Evolutionary conservation across 1,140 invertebrate species (phyloP), one percentile per base, ranked within the genome.

Genomic region (Andrena cerasifolii): DNA sequence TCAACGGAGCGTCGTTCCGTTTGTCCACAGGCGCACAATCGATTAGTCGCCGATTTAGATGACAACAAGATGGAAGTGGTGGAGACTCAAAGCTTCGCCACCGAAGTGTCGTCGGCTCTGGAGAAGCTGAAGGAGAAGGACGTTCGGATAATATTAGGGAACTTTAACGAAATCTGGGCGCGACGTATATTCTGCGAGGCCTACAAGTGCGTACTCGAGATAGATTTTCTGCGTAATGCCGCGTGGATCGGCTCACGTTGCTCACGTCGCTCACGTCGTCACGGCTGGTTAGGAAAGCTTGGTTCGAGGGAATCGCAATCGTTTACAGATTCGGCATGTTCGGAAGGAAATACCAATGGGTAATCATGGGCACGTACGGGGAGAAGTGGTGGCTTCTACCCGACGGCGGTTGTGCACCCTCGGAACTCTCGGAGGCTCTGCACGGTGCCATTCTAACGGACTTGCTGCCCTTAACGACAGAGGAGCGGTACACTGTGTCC

Each of bases 161-260:
- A 99, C 92, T 99, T 99, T 90, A 97, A 99, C 91, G 97, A 99
- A 90, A 95, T 95, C 40, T 98, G 98, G 97, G 98, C 98, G 0
- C 94, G 97, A 62, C 95, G 95, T 85, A 97, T 99, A 67, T 99
- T 99, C 89, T 99, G 99, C 91, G 97, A 98, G 90, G 98, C 98
- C 61, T 95, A 95, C 90, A 96, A 93, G 95, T 96, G 91, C 89
- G 89, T 74, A 4, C 31, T 8, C 18, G 18, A n/a, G 59, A 58
- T 40, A 53, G n/a, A n/a, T n/a, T n/a, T n/a, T n/a, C n/a, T n/a
- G n/a, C n/a, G n/a, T n/a, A n/a, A n/a, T n/a, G n/a, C n/a, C n/a
- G n/a, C n/a, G n/a, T n/a, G n/a, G n/a, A n/a, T n/a, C n/a, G n/a
- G n/a, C n/a, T n/a, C n/a, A n/a, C n/a, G n/a, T n/a, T n/a, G n/a